phyloP scores from a whole-genome alignment of 2,113 vertebrate genomes.

The Telmatochromis sp. region DNA sequence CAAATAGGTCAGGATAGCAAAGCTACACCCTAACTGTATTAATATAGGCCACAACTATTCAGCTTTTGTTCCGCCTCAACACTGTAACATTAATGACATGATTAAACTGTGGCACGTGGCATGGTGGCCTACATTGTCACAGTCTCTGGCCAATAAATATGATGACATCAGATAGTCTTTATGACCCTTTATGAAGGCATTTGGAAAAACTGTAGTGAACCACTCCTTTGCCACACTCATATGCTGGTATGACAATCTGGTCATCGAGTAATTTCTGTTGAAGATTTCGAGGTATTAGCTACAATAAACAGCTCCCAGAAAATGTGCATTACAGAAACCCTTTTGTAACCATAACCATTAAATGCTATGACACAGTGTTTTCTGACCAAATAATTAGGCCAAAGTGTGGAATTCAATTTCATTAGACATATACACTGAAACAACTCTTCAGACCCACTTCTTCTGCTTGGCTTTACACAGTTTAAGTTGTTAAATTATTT shows the following conservation, averaged over 20 bases:
- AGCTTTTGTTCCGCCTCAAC: neutral
- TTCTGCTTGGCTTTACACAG: neutral
- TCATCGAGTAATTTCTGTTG: neutral
- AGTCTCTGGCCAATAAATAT: neutral
- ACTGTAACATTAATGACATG: neutral
- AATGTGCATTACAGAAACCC: neutral
- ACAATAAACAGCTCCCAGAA: neutral
- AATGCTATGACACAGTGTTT: neutral
- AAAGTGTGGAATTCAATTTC: neutral
- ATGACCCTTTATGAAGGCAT: neutral
- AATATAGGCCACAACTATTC: neutral
- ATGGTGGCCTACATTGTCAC: neutral
- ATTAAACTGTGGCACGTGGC: neutral
- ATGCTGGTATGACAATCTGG: neutral
- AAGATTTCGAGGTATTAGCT: neutral
- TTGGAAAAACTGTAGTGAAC: neutral
- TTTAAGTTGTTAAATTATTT: neutral
- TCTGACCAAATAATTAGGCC: neutral
- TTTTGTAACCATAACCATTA: neutral
- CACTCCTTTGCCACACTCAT: neutral
- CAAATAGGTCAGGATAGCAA: neutral
- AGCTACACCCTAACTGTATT: neutral
- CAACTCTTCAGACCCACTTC: neutral
- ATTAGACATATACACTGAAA: neutral
- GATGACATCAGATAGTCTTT: neutral